Conservation (phyloP, 1,140 invertebrate genomes). For the Lutraria rhynchaena region DNA sequence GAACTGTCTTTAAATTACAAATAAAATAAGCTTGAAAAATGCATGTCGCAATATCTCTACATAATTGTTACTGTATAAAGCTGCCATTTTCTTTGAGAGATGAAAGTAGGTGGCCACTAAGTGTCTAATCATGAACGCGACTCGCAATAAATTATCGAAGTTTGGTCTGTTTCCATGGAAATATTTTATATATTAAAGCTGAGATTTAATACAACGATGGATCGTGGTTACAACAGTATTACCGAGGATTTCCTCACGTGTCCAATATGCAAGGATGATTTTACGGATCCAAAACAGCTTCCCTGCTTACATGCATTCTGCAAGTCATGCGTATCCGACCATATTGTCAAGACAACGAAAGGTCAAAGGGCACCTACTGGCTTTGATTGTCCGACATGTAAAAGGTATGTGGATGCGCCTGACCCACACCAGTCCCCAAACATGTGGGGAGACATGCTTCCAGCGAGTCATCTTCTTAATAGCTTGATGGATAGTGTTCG, state of each 20-base stretch:
- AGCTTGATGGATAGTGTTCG: conserved; percentile 65
- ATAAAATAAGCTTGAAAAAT: too few species aligned
- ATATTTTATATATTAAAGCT: too few species aligned
- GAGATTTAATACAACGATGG: too few species aligned
- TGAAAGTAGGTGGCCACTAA: too few species aligned
- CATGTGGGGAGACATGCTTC: conserved; percentile 63
- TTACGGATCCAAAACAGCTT: conserved; percentile 69
- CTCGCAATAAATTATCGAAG: too few species aligned
- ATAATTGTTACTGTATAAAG: too few species aligned
- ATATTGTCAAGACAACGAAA: conserved; percentile 85
- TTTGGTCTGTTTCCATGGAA: too few species aligned
- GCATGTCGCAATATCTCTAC: too few species aligned
- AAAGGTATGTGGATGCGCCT: conserved; percentile 57
- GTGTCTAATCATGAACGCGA: too few species aligned
- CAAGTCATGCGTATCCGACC: conserved; percentile 84
- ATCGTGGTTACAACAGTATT: conserved; percentile 39
- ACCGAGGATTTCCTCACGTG: conserved; percentile 72
- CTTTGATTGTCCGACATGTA: conserved; percentile 65
- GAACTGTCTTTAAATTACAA: too few species aligned
- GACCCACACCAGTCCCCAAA: conserved; percentile 38
- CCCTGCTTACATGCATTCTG: conserved; percentile 79
- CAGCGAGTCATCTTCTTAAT: conserved; percentile 65
- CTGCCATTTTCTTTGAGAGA: too few species aligned
- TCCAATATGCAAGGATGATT: conserved; percentile 72
- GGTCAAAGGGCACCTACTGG: conserved; percentile 49